Evolutionary conservation across 2,113 vertebrate genomes (phyloP).

Genomic region (Gadus chalcogrammus): DNA sequence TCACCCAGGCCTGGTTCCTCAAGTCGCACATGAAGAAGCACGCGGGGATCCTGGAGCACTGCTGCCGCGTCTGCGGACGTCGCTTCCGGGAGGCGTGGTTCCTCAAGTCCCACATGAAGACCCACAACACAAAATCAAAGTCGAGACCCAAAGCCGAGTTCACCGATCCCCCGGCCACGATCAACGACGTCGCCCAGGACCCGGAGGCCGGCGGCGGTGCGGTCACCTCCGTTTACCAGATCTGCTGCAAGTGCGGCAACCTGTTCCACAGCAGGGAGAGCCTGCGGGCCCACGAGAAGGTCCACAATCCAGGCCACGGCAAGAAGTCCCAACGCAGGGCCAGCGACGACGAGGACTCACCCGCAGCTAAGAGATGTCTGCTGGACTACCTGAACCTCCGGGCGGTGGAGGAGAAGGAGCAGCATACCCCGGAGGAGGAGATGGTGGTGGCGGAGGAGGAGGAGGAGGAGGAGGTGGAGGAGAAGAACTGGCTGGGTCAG

Average conservation of each 20-base stretch:
- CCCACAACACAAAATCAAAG: conserved; percentile 79
- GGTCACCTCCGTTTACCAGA: conserved; percentile 80
- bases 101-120: conserved; percentile 97
- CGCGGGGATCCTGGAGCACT: conserved; percentile 85
- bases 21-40: conserved; percentile 98
- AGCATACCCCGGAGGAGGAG: conserved; percentile 34
- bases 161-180: conserved; percentile 81
- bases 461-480: conserved; percentile 14
- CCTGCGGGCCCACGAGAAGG: conserved; percentile 82
- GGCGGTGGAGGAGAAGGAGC: conserved; percentile 58
- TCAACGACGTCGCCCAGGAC: conserved; percentile 89
- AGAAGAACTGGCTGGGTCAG: conserved; percentile 66
- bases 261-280: conserved; percentile 89
- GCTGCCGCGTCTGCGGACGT: conserved; percentile 89
- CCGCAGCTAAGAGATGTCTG: conserved; percentile 78
- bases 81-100: conserved; percentile 96
- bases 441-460: conserved; percentile 30
- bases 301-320: conserved; percentile 71
- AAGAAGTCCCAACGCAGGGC: conserved; percentile 42
- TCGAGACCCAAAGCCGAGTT: conserved; percentile 76
- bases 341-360: conserved; percentile 58
- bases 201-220: conserved; percentile 53
- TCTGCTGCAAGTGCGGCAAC: conserved; percentile 93
- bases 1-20: conserved; percentile 90
- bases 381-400: conserved; percentile 81